phyloP scores from a whole-genome alignment of 2,113 vertebrate genomes.

The Ctenodactylus gundi region DNA sequence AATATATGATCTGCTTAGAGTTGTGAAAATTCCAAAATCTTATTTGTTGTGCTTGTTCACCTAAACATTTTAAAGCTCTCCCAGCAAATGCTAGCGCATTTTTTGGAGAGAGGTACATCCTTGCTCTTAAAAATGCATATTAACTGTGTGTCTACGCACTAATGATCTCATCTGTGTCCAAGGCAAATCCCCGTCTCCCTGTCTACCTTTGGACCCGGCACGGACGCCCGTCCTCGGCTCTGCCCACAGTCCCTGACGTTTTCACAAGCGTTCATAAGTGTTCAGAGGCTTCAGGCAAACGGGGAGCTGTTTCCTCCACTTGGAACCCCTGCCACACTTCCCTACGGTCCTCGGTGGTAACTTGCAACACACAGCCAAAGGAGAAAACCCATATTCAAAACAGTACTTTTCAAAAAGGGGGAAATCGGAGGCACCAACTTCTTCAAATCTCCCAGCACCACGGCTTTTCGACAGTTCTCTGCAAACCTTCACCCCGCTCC shows the following conservation, averaged over 20 bases:
- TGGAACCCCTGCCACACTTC: constrained; percentile 8
- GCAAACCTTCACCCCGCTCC: neutral
- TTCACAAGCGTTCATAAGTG: neutral
- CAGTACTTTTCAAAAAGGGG: neutral
- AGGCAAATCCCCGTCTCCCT: constrained; percentile 24
- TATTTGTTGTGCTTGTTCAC: neutral
- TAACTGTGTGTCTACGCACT: constrained; percentile 67
- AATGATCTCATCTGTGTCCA: constrained; percentile 57
- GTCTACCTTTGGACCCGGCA: neutral
- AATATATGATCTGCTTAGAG: neutral
- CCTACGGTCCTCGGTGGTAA: neutral
- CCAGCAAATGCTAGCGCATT: constrained; percentile 49
- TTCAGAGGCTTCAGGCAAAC: neutral
- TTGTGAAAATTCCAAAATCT: constrained; percentile 3
- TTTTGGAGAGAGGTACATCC: constrained; percentile 48
- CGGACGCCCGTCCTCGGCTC: constrained; percentile 59
- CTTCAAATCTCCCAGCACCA: constrained; percentile 36
- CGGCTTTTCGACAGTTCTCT: neutral
- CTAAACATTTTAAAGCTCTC: neutral
- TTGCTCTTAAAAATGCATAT: constrained; percentile 73
- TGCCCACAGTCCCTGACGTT: constrained; percentile 11
- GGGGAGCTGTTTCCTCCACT: constrained; percentile 62
- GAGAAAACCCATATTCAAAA: neutral
- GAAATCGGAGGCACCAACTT: constrained; percentile 54
- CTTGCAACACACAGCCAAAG: constrained; percentile 17